phyloP scores from a whole-genome alignment of 2,113 vertebrate species.

The Brienomyrus longianalis region DNA sequence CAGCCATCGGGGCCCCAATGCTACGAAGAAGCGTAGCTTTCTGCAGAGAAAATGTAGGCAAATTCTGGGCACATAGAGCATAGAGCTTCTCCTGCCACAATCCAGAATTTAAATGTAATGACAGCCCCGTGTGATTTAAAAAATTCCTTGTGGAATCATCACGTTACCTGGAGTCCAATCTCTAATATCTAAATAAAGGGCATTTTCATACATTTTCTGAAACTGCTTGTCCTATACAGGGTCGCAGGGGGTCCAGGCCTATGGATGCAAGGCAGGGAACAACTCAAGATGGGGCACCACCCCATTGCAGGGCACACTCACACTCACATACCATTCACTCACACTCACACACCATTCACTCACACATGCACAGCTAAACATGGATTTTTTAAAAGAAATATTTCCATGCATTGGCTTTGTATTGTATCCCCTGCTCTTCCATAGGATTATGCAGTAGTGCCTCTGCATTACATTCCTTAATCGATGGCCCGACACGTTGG shows the following conservation, averaged over 20 bases:
- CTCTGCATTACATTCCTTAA: background rate
- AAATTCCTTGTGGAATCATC: background rate
- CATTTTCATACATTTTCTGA: background rate
- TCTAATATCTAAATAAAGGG: background rate
- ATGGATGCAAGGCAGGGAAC: no score
- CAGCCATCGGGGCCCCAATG: background rate
- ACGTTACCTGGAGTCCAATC: background rate
- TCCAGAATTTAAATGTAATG: background rate
- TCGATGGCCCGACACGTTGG: background rate
- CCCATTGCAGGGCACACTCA: no score
- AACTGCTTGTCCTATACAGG: no score
- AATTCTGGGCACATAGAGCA: background rate
- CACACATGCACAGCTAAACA: background rate
- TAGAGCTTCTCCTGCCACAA: background rate
- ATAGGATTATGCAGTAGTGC: background rate
- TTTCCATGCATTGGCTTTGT: background rate
- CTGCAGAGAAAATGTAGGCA: background rate
- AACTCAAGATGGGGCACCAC: no score
- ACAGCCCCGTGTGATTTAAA: background rate
- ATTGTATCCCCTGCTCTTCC: background rate
- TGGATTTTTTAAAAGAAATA: background rate
- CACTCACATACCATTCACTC: no score
- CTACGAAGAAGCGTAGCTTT: background rate
- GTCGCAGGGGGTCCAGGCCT: no score
- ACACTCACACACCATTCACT: no score